These are phyloP conservation scores for Melanotaenia trifasciata DNA, from an alignment of 2,797 vertebrate species.

Conservation along the genomic window DNA sequence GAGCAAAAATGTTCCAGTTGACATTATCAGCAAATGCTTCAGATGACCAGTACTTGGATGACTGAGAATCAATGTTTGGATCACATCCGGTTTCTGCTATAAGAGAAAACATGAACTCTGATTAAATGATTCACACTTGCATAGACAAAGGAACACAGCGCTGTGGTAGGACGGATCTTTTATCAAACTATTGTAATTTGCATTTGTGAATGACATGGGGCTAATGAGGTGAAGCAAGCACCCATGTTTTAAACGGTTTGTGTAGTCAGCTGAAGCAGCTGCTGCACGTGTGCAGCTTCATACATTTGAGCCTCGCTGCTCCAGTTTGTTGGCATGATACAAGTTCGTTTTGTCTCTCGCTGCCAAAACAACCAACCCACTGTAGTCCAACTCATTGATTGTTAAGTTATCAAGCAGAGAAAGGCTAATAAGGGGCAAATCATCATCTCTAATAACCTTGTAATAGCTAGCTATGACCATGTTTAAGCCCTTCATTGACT, in stretches of 20 bases:
- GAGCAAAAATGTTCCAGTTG: too few species aligned
- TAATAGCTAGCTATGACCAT: constrained; percentile 63
- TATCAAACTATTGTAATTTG: constrained; percentile 33
- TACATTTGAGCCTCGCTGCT: background rate
- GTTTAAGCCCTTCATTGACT: constrained; percentile 62
- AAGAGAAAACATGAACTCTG: background rate
- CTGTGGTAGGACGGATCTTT: constrained; percentile 5
- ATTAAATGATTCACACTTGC: background rate
- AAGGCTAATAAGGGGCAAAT: constrained; percentile 59
- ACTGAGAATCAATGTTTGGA: too few species aligned
- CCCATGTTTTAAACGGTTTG: constrained; percentile 20
- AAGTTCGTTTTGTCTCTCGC: constrained; percentile 13
- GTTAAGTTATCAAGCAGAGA: constrained; percentile 41
- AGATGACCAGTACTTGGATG: too few species aligned
- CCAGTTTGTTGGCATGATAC: background rate
- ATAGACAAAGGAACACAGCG: background rate
- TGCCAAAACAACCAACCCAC: constrained; percentile 14
- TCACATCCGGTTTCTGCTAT: too few species aligned
- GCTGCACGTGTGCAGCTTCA: background rate
- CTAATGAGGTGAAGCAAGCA: constrained; percentile 38
- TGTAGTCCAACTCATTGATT: constrained; percentile 35
- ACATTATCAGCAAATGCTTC: too few species aligned
- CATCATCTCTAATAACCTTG: constrained; percentile 58
- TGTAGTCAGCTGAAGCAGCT: constrained; percentile 19
- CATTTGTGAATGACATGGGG: constrained; percentile 40